Evolutionary conservation across 2,113 vertebrate species (phyloP).

Genomic region (Rhabdomys dilectus): DNA sequence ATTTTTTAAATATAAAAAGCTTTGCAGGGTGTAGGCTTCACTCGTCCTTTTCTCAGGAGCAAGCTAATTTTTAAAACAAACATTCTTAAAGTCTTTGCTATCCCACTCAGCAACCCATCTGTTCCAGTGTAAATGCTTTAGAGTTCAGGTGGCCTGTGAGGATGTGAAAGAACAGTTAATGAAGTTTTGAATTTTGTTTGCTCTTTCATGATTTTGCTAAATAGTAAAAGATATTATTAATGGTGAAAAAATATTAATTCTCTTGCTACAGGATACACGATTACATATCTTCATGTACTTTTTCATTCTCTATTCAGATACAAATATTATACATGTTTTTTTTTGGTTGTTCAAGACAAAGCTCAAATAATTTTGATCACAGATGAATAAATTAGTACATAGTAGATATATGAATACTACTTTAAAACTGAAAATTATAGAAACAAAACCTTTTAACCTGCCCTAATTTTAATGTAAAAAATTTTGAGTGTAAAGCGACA

Average conservation of each 20-base stretch:
- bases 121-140: conserved; percentile 82
- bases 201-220: conserved; percentile 79
- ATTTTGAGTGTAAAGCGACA: background rate
- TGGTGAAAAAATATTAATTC: conserved; percentile 66
- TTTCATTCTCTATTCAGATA: conserved; percentile 74
- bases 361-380: conserved; percentile 7
- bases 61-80: conserved; percentile 87
- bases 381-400: background rate
- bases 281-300: conserved; percentile 78
- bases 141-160: conserved; percentile 86
- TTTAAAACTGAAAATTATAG: background rate
- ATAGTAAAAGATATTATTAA: conserved; percentile 33
- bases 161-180: conserved; percentile 83
- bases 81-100: conserved; percentile 84
- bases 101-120: conserved; percentile 86
- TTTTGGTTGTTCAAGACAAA: conserved; percentile 63
- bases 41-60: conserved; percentile 73
- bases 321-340: conserved; percentile 56
- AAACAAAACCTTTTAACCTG: conserved; percentile 18
- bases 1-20: conserved; percentile 5
- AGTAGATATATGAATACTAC: background rate
- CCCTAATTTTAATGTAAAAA: background rate
- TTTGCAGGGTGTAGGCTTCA: conserved; percentile 66
- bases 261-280: conserved; percentile 73
- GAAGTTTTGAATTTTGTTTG: conserved; percentile 83